Conservation (phyloP, 2,797 vertebrate genomes). For the Sternarchorhynchus goeldii region DNA sequence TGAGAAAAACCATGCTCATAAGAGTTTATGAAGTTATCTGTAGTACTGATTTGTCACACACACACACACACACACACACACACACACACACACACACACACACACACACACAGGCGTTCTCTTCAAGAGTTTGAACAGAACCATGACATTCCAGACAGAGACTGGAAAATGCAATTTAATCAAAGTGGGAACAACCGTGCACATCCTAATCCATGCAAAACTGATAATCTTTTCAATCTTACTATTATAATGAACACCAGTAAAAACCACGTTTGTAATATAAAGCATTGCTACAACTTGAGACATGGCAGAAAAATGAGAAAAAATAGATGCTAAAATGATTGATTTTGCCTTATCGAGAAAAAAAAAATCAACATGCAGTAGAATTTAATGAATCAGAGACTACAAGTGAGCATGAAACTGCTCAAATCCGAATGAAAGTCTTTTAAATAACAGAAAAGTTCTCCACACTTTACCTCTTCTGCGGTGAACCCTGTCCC, state of each 20-base stretch:
- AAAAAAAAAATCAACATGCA: background rate
- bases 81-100: slow-evolving; percentile 45
- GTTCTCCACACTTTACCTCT: slow-evolving; percentile 75
- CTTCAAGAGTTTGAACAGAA: background rate
- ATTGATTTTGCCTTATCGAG: background rate
- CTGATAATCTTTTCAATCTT: slow-evolving; percentile 32
- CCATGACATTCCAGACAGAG: slow-evolving; percentile 7
- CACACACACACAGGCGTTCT: slow-evolving; percentile 20
- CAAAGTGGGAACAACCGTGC: background rate
- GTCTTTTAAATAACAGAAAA: background rate
- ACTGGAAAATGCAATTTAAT: slow-evolving; percentile 29
- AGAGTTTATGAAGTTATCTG: slow-evolving; percentile 47
- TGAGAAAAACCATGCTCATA: slow-evolving; percentile 24
- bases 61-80: slow-evolving; percentile 31
- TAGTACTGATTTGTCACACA: slow-evolving; percentile 50
- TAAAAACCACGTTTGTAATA: background rate
- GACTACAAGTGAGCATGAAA: background rate
- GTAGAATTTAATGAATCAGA: too few species aligned
- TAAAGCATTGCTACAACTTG: background rate
- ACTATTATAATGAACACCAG: background rate
- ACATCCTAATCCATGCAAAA: slow-evolving; percentile 31
- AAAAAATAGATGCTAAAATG: background rate
- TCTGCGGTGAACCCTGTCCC: slow-evolving; percentile 65
- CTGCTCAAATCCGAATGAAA: background rate
- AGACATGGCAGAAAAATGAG: background rate